phyloP scores from a whole-genome alignment of 2,888 invertebrate genomes.

The Gymnocheta viridis region DNA sequence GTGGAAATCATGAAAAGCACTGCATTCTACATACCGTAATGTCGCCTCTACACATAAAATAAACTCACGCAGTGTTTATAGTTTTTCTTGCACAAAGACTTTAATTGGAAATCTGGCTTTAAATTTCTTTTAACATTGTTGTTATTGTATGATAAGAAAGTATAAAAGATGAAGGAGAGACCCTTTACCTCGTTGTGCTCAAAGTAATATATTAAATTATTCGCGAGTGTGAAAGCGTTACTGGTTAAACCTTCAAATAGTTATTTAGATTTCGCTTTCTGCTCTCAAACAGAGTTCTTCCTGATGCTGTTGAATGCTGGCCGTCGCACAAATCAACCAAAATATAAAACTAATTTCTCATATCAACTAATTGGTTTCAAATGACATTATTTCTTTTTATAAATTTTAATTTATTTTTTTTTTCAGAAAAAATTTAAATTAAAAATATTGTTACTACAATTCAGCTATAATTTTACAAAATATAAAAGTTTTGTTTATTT shows the following conservation, averaged over 20 bases:
- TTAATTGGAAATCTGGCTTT: constrained; percentile 45
- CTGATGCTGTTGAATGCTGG: constrained; percentile 27
- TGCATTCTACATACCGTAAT: constrained; percentile 81
- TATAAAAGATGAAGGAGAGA: constrained; percentile 31
- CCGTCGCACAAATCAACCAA: constrained; percentile 41
- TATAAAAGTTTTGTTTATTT: constrained; percentile 11
- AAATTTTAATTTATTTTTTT: constrained; percentile 56
- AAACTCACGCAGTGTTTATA: not conserved
- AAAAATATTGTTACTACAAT: constrained; percentile 67
- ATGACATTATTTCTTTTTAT: constrained; percentile 31
- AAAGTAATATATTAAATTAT: constrained; percentile 52
- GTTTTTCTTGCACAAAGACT: constrained; percentile 29
- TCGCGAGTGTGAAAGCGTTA: constrained; percentile 31
- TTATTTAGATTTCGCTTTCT: constrained; percentile 1
- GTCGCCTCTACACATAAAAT: constrained; percentile 76
- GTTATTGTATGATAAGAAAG: constrained; percentile 30
- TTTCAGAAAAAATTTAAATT: constrained; percentile 61
- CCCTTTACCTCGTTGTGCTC: constrained; percentile 59
- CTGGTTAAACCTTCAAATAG: constrained; percentile 41
- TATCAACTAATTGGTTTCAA: constrained; percentile 35
- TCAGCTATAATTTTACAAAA: constrained; percentile 59
- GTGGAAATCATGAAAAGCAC: constrained; percentile 80
- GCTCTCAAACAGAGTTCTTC: constrained; percentile 2
- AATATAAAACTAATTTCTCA: constrained; percentile 42
- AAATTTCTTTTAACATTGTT: constrained; percentile 27